Evolutionary conservation across 2,797 vertebrate genomes (phyloP), one percentile per base, ranked within the genome.

Genomic region (Helostoma temminkii): DNA sequence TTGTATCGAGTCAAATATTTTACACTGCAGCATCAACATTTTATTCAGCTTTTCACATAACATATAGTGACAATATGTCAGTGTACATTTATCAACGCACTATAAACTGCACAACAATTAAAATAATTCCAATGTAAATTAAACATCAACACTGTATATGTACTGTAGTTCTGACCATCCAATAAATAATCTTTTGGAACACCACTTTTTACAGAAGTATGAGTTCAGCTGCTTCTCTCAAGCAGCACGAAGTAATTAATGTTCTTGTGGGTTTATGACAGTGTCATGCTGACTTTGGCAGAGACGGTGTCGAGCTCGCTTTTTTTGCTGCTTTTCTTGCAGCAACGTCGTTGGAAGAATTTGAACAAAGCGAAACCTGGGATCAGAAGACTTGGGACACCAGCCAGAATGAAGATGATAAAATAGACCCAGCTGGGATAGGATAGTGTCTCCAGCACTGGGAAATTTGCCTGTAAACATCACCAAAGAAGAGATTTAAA

Each of bases 381-480:
- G 54, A 97, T 93, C 57, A 6, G 0, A 66, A 98, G 85, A 87
- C 95, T 92, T 1, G 97, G 97, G 46, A 95, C 14, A n/a, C 97
- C 97, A 0, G 95, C 93, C 0, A 98, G 74, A 24, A 96, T 15
- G 26, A 98, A 95, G 76, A 99, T 94, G 22, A 98, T 78, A 0
- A 9, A 81, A 0, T 95, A 92, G n/a, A 96, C 83, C 95, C 95
- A 99, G n/a, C 0, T 0, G 0, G 97, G 96, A 66, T 92, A 98
- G 91, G 28, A 83, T 88, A n/a, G n/a, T n/a, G 39, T n/a, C 16
- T 41, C 39, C 39, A 41, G 2, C 16, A 41, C 39, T 41, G 97
- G 97, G 63, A 98, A 99, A 0, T 25, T 24, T 3, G 43, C 85
- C 97, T 99, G 71, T 6, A 41, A 41, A 41, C 39, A n/a, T 7